Evolutionary conservation across 2,797 vertebrate genomes (phyloP), one percentile per base, ranked within the genome.

Genomic region (Epinephelus coioides): DNA sequence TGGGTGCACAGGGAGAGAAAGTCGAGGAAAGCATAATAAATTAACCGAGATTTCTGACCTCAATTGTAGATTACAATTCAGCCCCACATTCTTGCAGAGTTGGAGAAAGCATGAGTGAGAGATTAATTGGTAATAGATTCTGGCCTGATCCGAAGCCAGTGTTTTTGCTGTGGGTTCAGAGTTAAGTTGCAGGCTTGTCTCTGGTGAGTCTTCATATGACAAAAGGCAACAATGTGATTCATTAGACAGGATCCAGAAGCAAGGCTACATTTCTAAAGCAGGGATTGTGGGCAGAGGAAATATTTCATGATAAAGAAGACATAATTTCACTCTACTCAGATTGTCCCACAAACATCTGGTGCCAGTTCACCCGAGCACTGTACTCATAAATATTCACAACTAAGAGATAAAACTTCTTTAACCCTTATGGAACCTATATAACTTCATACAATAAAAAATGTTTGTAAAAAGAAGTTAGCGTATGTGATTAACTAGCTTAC

Each of bases 21-120:
- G 51, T 77, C 1, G 1, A 65, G 46, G 80, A 82, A 70, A 66
- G 38, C 51, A 74, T 23, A 69, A 85, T 79, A 76, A 64, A 60
- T 69, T 34, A 65, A 73, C 34, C 55, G 68, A 72, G 54, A 76
- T 71, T 82, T 79, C 49, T 83, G 78, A 84, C 74, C 69, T 81
- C 67, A 83, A 65, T 79, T 81, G 77, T 65, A 78, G 78, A 85
- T 83, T 82, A 69, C 30, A 21, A 68, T 76, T 68, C 72, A 79
- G 73, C 15, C 40, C 21, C 46, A 56, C 80, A 89, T 88, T 90
- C 80, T 75, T 90, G 63, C 53, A 85, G 75, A 79, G 62, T 71
- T 63, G 53, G 51, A 85, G 30, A 51, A 84, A 76, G 61, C 74
- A 69, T 68, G 70, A 82, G 34, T 64, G 70, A 73, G 34, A 82